These are phyloP conservation scores for Lordiphosa fenestrarum DNA, from an alignment of 2,888 invertebrate species.

Conservation along the genomic window DNA sequence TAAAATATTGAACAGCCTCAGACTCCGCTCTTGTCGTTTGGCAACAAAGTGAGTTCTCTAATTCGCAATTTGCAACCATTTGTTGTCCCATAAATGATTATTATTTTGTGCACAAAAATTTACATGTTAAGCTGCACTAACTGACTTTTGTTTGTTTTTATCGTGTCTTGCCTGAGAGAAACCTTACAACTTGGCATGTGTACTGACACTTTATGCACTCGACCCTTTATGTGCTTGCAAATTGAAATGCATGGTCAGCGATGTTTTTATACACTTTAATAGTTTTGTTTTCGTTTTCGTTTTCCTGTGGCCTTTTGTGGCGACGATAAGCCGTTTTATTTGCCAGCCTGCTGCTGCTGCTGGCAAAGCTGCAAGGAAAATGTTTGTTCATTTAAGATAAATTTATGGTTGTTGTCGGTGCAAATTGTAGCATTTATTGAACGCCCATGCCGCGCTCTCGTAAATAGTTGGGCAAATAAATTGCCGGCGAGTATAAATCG, in stretches of 20 bases:
- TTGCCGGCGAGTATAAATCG: conserved; percentile 59
- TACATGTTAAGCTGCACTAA: conserved; percentile 8
- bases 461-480: conserved; percentile 69
- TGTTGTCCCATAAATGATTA: conserved; percentile 6
- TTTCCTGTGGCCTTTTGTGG: conserved; percentile 56
- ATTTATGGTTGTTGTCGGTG: conserved; percentile 71
- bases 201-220: conserved; percentile 42
- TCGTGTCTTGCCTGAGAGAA: conserved; percentile 18
- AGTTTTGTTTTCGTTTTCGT: conserved; percentile 24
- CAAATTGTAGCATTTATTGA: conserved; percentile 72
- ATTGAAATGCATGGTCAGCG: conserved; percentile 66
- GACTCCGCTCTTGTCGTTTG: too few species aligned
- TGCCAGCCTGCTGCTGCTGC: conserved; percentile 27
- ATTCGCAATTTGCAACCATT: not conserved
- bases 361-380: conserved; percentile 64
- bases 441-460: conserved; percentile 39
- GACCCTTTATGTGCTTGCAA: conserved; percentile 56
- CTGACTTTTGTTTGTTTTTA: conserved; percentile 27
- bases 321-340: conserved; percentile 68
- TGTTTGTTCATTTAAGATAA: conserved; percentile 74
- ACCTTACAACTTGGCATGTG: conserved; percentile 11
- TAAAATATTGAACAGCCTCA: too few species aligned
- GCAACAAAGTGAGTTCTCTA: not conserved
- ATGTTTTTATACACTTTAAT: conserved; percentile 27
- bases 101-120: conserved; percentile 15